Base-by-base conservation (phyloP, 2,113 vertebrate genomes). In the Furnarius figulus region DNA sequence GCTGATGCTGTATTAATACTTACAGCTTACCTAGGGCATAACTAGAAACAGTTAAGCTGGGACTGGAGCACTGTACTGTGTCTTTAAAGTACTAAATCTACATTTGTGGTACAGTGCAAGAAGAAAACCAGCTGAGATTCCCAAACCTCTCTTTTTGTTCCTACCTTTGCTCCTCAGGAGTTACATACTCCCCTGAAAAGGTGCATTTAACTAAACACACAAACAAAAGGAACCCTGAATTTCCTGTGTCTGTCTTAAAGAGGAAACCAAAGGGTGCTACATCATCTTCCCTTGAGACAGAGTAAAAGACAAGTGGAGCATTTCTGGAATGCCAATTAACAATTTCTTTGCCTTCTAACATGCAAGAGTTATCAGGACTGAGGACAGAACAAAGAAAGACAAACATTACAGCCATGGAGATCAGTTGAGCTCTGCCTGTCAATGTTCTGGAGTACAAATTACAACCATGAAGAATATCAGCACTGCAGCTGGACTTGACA, bases 341-440 rank as follows among this genome's bases (percentile, higher is more conserved):
- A 2, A 65, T 82, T 87, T 74, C 35, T 88, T 68, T 72, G 53
- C 42, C 87, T 95, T 89, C 79, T 94, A 95, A 93, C 46, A 89
- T 37, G 86, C 85, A 85, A 84, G 67, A 76, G 30, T 88, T 89
- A 89, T 25, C 66, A 96, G 71, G 81, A 95, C 35, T 71, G 47
- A 96, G 71, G 80, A 96, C 90, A 94, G 18, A 86, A 97, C 93
- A 95, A 72, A 96, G 95, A 96, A 74, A 96, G 86, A 90, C 72
- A 89, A 97, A 96, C 49, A 76, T 52, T 92, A 95, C 91, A 98
- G 97, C 92, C 95, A 92, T 73, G 94, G 87, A 96, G 90, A 94
- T 35, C 65, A 73, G 92, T 95, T 96, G 95, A 92, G 78, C 62
- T 90, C 81, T 68, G 39, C 15, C 14, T 4, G 31, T n/a, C 59